phyloP scores from a whole-genome alignment of 2,888 invertebrate species.

The Epiblema foenella region DNA sequence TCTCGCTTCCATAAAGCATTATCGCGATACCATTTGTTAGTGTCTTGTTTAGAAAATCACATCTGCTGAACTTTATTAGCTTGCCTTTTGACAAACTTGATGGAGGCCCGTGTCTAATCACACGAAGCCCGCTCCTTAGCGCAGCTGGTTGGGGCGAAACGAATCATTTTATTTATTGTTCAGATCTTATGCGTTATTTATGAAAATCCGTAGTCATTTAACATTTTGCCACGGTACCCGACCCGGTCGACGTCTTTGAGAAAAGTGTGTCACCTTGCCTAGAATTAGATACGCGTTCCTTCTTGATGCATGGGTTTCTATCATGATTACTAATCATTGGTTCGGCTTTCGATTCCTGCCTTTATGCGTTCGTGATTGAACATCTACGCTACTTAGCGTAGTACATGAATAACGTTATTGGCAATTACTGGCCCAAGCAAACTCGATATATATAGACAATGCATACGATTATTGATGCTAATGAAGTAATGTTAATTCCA shows the following conservation, averaged over 20 bases:
- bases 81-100: conserved; percentile 81
- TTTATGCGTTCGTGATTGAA: conserved; percentile 59
- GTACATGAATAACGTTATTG: conserved; percentile 38
- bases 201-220: conserved; percentile 73
- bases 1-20: conserved; percentile 54
- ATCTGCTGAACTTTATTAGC: conserved; percentile 83
- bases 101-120: conserved; percentile 84
- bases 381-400: conserved; percentile 37
- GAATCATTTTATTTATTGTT: conserved; percentile 82
- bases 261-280: conserved; percentile 81
- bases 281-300: conserved; percentile 75
- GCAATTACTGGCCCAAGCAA: conserved; percentile 39
- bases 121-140: conserved; percentile 76
- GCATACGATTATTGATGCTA: conserved; percentile 35
- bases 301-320: conserved; percentile 63
- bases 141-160: conserved; percentile 80
- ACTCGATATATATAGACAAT: conserved; percentile 30
- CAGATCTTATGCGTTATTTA: conserved; percentile 79
- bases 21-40: conserved; percentile 76
- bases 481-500: conserved; percentile 30
- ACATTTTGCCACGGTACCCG: conserved; percentile 64
- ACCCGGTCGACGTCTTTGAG: conserved; percentile 55
- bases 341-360: conserved; percentile 47
- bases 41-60: conserved; percentile 83
- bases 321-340: conserved; percentile 57